These are phyloP conservation scores for Celastrina argiolus DNA, from an alignment of 2,888 invertebrate species.

Conservation along the genomic window DNA sequence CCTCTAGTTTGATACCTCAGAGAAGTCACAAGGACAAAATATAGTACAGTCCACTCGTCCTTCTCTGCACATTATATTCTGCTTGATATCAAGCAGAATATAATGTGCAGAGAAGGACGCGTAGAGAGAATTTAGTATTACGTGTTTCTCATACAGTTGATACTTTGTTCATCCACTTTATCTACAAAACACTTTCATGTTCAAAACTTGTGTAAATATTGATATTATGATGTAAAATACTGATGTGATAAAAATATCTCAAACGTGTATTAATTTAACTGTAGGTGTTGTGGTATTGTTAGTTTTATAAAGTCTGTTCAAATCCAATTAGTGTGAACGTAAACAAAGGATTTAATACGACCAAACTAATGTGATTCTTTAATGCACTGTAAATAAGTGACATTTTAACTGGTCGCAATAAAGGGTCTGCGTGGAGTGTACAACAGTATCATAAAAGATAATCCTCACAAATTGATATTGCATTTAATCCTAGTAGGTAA, in stretches of 20 bases:
- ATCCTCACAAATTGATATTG: slow-evolving; percentile 31
- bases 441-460: slow-evolving; percentile 3
- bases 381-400: background rate
- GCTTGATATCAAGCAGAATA: too few relatives aligned
- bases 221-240: background rate
- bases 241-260: slow-evolving; percentile 20
- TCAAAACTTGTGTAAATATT: slow-evolving; percentile 13
- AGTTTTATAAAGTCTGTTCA: background rate
- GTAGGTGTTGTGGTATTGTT: slow-evolving; percentile 5
- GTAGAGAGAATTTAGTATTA: too few relatives aligned
- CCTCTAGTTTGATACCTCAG: too few relatives aligned
- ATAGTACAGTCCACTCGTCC: too few relatives aligned
- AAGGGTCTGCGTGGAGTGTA: background rate
- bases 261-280: background rate
- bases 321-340: background rate
- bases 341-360: background rate
- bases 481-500: slow-evolving; percentile 32
- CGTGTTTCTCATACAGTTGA: too few relatives aligned
- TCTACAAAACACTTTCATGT: background rate
- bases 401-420: background rate
- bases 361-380: background rate
- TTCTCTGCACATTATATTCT: too few relatives aligned
- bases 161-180: background rate
- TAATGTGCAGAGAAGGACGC: too few relatives aligned
- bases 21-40: too few relatives aligned